Evolutionary conservation across 1,140 invertebrate genomes (phyloP).

Genomic region (Drosophila subobscura): DNA sequence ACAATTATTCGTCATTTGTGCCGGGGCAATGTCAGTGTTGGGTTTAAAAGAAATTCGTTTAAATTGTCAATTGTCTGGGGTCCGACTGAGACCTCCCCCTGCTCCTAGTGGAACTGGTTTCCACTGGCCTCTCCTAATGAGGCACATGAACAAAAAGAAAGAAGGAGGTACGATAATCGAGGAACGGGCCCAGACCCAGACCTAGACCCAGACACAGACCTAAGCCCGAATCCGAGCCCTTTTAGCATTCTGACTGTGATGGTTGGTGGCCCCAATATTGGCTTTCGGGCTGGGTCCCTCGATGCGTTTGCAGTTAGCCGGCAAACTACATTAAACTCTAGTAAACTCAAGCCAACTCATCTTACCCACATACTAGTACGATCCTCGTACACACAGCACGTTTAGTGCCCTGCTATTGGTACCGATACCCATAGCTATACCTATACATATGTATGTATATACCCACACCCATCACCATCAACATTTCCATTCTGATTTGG

Average conservation of each 20-base stretch:
- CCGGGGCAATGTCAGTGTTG: slow-evolving; percentile 67
- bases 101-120: slow-evolving; percentile 59
- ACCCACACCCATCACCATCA: slow-evolving; percentile 13
- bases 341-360: slow-evolving; percentile 32
- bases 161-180: slow-evolving; percentile 4
- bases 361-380: slow-evolving; percentile 58
- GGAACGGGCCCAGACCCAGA: slow-evolving; percentile 19
- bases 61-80: slow-evolving; percentile 79
- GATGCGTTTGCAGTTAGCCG: slow-evolving; percentile 76
- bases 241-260: slow-evolving; percentile 74
- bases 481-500: slow-evolving; percentile 61
- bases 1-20: slow-evolving; percentile 77
- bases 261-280: slow-evolving; percentile 47
- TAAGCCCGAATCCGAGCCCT: slow-evolving; percentile 55
- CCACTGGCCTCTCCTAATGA: slow-evolving; percentile 72
- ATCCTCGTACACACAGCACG: slow-evolving; percentile 47
- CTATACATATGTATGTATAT: background rate
- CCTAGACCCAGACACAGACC: slow-evolving; percentile 11
- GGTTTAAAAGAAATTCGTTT: slow-evolving; percentile 80
- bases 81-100: slow-evolving; percentile 36
- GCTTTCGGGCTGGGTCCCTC: slow-evolving; percentile 8
- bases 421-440: slow-evolving; percentile 27
- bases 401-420: slow-evolving; percentile 54
- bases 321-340: slow-evolving; percentile 71
- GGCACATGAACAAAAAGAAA: slow-evolving; percentile 58